A percentile compares a stretch with the other conserved stretches of the same genome.
These are phyloP conservation scores for Ganaspis sp. DNA, from an alignment of 1,140 invertebrate genomes.

Conservation along the genomic window DNA sequence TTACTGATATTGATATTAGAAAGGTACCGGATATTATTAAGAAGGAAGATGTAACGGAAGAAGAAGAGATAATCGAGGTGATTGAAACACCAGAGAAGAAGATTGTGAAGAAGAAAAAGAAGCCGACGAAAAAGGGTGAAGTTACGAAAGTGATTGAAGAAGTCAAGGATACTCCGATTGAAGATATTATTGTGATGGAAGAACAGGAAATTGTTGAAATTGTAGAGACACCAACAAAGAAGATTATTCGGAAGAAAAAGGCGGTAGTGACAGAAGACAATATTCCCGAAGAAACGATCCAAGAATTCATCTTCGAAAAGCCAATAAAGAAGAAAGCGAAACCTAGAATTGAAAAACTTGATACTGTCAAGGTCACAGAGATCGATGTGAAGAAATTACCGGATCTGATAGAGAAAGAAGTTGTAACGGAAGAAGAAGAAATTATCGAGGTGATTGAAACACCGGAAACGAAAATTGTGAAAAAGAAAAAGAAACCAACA, in stretches of 20 bases:
- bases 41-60: constrained; percentile 54
- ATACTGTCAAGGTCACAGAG: not conserved
- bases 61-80: constrained; percentile 26
- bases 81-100: constrained; percentile 5
- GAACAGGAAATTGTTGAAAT: not conserved
- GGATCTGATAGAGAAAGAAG: constrained; percentile 62
- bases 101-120: constrained; percentile 8
- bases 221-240: not conserved
- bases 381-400: constrained; percentile 51
- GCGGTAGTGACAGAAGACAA: not conserved
- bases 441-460: constrained; percentile 7
- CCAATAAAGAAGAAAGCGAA: not conserved
- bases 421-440: constrained; percentile 36
- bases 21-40: constrained; percentile 56
- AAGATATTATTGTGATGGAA: not conserved
- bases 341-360: not conserved
- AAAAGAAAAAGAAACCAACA: constrained; percentile 33
- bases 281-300: constrained; percentile 40
- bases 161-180: not conserved
- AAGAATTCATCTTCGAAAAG: not conserved
- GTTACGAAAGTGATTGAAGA: not conserved
- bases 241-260: not conserved
- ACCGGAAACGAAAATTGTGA: constrained; percentile 16
- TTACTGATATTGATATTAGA: constrained; percentile 43
- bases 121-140: not conserved